Evolutionary conservation across 2,888 invertebrate species (phyloP).

Genomic region (Eupsilia transversa): DNA sequence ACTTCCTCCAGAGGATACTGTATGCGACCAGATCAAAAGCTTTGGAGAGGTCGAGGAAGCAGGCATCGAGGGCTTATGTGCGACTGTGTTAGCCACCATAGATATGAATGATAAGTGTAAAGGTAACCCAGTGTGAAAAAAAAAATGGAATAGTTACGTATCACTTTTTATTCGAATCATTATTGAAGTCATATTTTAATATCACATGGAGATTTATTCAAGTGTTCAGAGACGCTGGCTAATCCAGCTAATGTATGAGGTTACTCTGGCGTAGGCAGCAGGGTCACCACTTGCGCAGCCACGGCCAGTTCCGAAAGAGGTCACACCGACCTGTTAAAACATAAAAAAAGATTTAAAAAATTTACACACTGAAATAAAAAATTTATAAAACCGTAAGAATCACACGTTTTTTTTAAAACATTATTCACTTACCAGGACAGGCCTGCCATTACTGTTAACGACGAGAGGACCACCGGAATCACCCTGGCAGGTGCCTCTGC

Average conservation of each 20-base stretch:
- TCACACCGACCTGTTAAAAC: slow-evolving; percentile 71
- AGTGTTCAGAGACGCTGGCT: slow-evolving; percentile 31
- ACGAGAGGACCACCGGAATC: slow-evolving; percentile 83
- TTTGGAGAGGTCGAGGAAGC: too few species aligned
- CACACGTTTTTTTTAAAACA: not conserved
- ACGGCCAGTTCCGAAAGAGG: slow-evolving; percentile 73
- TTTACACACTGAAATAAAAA: not conserved
- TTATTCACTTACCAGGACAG: slow-evolving; percentile 69
- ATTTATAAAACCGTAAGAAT: not conserved
- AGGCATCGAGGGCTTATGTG: too few species aligned
- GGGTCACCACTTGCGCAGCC: slow-evolving; percentile 69
- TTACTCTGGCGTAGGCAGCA: slow-evolving; percentile 72
- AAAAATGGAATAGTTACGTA: not conserved
- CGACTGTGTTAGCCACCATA: too few species aligned
- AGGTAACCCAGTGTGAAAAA: not conserved
- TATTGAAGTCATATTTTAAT: not conserved
- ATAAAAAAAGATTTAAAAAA: not conserved
- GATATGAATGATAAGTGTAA: not conserved
- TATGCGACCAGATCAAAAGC: not conserved
- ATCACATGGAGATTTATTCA: not conserved
- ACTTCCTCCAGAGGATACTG: not conserved
- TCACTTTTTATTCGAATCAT: not conserved
- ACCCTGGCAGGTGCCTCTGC: slow-evolving; percentile 74
- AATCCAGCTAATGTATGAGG: slow-evolving; percentile 69
- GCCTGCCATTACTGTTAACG: slow-evolving; percentile 62